phyloP scores from a whole-genome alignment of 2,888 invertebrate genomes.

The Drosophila melanosoma region DNA sequence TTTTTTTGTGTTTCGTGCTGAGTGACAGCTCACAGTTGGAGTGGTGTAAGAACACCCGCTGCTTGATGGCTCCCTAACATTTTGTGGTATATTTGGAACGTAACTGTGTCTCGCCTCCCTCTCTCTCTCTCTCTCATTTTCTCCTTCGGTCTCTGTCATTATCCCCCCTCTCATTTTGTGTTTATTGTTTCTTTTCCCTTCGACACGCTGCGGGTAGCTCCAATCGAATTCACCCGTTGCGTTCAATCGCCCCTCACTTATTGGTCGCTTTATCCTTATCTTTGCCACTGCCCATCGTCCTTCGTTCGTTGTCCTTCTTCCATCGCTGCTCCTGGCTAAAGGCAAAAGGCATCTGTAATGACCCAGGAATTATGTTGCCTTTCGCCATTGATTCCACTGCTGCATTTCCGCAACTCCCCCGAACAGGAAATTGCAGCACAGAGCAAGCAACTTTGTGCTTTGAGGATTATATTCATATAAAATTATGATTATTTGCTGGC shows the following conservation, averaged over 20 bases:
- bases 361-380: slow-evolving; percentile 8
- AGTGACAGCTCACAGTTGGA: slow-evolving; percentile 44
- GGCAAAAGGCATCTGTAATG: slow-evolving; percentile 7
- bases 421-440: slow-evolving; percentile 43
- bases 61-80: slow-evolving; percentile 39
- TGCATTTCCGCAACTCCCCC: slow-evolving; percentile 48
- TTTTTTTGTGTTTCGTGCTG: slow-evolving; percentile 3
- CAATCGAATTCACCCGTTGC: slow-evolving; percentile 48
- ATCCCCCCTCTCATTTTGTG: background rate
- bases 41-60: slow-evolving; percentile 30
- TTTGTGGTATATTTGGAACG: slow-evolving; percentile 55
- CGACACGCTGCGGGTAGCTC: slow-evolving; percentile 41
- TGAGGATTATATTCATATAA: background rate
- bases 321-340: slow-evolving; percentile 1
- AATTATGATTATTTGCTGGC: background rate
- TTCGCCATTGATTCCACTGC: slow-evolving; percentile 19
- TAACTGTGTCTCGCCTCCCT: slow-evolving; percentile 17
- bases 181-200: background rate
- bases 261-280: slow-evolving; percentile 56
- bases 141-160: background rate
- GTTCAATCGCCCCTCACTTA: slow-evolving; percentile 42
- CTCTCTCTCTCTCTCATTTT: background rate
- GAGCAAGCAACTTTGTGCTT: background rate
- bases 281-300: slow-evolving; percentile 28
- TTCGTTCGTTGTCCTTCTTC: background rate